A percentile compares a stretch with the other conserved stretches of the same genome.
Evolutionary conservation across 1,140 invertebrate genomes (phyloP).

Genomic region (Aethina tumida): DNA sequence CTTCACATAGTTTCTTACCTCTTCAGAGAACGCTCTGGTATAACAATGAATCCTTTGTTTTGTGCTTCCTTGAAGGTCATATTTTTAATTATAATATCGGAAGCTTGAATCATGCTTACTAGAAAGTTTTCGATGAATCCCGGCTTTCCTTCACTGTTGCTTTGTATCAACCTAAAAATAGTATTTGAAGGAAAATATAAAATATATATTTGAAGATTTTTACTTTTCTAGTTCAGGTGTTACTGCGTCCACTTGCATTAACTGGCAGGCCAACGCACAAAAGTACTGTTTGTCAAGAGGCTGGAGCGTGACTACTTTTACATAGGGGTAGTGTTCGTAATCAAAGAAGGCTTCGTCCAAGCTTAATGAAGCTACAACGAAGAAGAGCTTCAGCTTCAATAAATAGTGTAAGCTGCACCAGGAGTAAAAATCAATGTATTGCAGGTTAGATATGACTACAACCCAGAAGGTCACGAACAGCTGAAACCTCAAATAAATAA

Average conservation of each 20-base stretch:
- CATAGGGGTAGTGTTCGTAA: too few relatives aligned
- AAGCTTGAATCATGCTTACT: conserved; percentile 44
- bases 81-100: conserved; percentile 37
- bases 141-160: conserved; percentile 49
- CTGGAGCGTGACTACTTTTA: too few relatives aligned
- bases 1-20: conserved; percentile 28
- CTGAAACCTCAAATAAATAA: too few relatives aligned
- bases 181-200: not conserved
- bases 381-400: too few relatives aligned
- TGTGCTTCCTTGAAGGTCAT: conserved; percentile 30
- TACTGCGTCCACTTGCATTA: conserved; percentile 47
- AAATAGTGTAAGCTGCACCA: too few relatives aligned
- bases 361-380: too few relatives aligned
- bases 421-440: too few relatives aligned
- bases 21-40: conserved; percentile 33
- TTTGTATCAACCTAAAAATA: conserved; percentile 45
- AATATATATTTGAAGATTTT: too few relatives aligned
- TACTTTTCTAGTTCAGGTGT: conserved; percentile 52
- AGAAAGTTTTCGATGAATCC: conserved; percentile 57
- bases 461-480: too few relatives aligned
- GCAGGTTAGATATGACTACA: too few relatives aligned
- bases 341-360: too few relatives aligned
- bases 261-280: conserved; percentile 48
- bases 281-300: conserved; percentile 45
- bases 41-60: conserved; percentile 36